These are phyloP conservation scores for Enoplolaimus lenunculus DNA, from an alignment of 2,888 invertebrate genomes.

Conservation along the genomic window DNA sequence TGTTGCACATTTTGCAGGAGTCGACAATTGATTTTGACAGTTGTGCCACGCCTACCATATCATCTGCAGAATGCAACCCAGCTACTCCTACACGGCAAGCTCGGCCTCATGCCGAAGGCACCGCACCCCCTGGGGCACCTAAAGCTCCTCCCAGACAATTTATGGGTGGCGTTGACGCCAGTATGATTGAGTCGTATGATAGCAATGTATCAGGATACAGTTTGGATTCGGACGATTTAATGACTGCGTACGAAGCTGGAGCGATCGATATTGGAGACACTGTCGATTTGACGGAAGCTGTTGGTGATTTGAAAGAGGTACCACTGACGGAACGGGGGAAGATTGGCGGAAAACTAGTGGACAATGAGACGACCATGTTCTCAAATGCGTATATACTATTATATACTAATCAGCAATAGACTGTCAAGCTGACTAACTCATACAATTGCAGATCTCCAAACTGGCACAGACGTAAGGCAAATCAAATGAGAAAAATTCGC, in stretches of 20 bases:
- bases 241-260: slow-evolving; percentile 60
- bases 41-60: too few relatives aligned
- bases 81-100: slow-evolving; percentile 20
- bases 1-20: too few relatives aligned
- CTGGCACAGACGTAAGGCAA: too few relatives aligned
- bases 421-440: too few relatives aligned
- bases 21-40: too few relatives aligned
- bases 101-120: slow-evolving; percentile 24
- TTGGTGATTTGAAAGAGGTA: neutral
- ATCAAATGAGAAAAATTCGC: too few relatives aligned
- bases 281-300: neutral
- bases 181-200: slow-evolving; percentile 20
- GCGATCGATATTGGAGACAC: slow-evolving; percentile 20
- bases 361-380: neutral
- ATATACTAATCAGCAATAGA: too few relatives aligned
- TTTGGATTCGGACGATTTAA: slow-evolving; percentile 69
- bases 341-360: neutral
- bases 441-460: too few relatives aligned
- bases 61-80: too few relatives aligned
- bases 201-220: slow-evolving; percentile 57
- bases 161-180: too few relatives aligned
- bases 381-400: too few relatives aligned
- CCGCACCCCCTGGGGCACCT: slow-evolving; percentile 52
- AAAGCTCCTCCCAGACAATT: too few relatives aligned
- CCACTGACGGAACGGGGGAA: neutral